A percentile compares a stretch with the other conserved stretches of the same genome.
Evolutionary conservation across 2,113 vertebrate genomes (phyloP).

Genomic region (Leuciscus idus): DNA sequence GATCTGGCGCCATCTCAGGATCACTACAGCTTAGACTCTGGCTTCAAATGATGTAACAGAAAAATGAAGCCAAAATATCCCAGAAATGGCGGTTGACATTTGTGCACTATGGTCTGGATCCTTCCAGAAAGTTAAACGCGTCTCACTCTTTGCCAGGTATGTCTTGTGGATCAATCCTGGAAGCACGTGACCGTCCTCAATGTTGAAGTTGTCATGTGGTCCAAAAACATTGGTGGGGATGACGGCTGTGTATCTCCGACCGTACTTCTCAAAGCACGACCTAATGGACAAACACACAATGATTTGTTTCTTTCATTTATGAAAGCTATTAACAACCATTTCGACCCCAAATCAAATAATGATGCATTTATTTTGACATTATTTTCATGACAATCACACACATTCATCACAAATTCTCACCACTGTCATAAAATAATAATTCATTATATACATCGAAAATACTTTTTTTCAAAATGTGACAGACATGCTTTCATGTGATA

Average conservation of each 20-base stretch:
- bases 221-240: slow-evolving; percentile 97
- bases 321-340: not conserved
- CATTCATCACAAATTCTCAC: not conserved
- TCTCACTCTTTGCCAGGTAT: slow-evolving; percentile 89
- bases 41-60: too few species aligned
- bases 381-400: not conserved
- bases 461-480: not conserved
- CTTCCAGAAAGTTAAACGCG: not conserved
- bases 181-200: slow-evolving; percentile 91
- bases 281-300: slow-evolving; percentile 66
- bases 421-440: not conserved
- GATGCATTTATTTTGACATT: not conserved
- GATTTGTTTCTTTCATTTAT: not conserved
- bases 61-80: too few species aligned
- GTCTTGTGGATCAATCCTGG: slow-evolving; percentile 95
- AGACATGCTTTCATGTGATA: not conserved
- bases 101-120: too few species aligned
- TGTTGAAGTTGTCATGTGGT: slow-evolving; percentile 94
- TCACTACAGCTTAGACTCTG: too few species aligned
- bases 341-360: not conserved
- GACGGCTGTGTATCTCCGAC: slow-evolving; percentile 83
- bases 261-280: slow-evolving; percentile 84
- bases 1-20: too few species aligned
- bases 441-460: not conserved
- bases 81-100: too few species aligned